These are phyloP conservation scores for Nycteola revayana DNA, from an alignment of 2,888 invertebrate species.

Conservation along the genomic window DNA sequence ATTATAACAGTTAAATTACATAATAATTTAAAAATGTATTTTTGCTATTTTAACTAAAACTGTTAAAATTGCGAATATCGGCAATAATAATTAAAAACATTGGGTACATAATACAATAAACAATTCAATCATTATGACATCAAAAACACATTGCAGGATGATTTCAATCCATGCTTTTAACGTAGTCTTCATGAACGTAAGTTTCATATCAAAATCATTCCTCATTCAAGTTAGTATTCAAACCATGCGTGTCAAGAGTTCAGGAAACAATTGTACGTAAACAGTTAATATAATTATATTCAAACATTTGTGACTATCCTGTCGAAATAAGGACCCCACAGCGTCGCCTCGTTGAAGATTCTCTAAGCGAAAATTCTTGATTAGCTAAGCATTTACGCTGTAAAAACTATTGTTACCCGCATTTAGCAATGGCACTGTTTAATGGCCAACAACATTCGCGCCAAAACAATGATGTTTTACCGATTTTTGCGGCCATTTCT, in stretches of 20 bases:
- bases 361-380: conserved; percentile 52
- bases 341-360: conserved; percentile 34
- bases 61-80: conserved; percentile 36
- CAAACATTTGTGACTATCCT: conserved; percentile 56
- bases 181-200: conserved; percentile 10
- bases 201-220: conserved; percentile 35
- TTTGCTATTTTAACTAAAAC: too few species aligned
- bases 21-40: too few species aligned
- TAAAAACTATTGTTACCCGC: conserved; percentile 52
- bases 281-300: conserved; percentile 28
- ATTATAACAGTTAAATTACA: too few species aligned
- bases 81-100: conserved; percentile 27
- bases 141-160: conserved; percentile 17
- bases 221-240: conserved; percentile 56
- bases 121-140: conserved; percentile 18
- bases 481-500: conserved; percentile 63
- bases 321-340: conserved; percentile 53
- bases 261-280: conserved; percentile 27
- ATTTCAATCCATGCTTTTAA: conserved; percentile 27
- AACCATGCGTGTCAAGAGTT: conserved; percentile 60
- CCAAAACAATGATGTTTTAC: conserved; percentile 62
- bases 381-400: conserved; percentile 66
- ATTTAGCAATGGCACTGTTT: conserved; percentile 42
- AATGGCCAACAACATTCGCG: conserved; percentile 57
- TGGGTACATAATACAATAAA: conserved; percentile 22